phyloP scores from a whole-genome alignment of 2,113 vertebrate genomes.

The Chlorodrepanis virens region DNA sequence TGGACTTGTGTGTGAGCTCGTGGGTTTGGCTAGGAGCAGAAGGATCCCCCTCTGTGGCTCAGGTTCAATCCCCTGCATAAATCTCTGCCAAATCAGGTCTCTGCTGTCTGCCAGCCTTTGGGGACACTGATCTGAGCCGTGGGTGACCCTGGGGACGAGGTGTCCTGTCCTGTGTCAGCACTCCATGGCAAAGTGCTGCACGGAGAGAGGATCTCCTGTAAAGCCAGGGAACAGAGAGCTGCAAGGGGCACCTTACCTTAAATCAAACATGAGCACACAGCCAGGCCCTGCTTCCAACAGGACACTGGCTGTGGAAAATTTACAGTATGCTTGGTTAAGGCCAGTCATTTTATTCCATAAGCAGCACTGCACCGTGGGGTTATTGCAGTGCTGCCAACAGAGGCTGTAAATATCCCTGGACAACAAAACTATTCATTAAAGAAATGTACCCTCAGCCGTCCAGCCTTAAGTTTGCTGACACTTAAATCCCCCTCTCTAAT shows the following conservation, averaged over 20 bases:
- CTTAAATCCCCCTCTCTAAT: neutral
- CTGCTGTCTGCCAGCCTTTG: neutral
- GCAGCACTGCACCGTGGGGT: neutral
- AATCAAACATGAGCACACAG: neutral
- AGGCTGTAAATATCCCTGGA: slow-evolving; percentile 15
- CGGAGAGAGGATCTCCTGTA: neutral
- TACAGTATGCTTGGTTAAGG: slow-evolving; percentile 38
- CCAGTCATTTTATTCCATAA: neutral
- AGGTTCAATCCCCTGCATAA: neutral
- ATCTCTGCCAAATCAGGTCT: neutral
- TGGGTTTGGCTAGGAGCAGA: neutral
- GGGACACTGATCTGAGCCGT: fast-evolving
- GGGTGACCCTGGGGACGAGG: fast-evolving
- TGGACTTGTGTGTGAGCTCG: fast-evolving
- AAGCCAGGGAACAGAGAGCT: neutral
- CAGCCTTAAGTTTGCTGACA: neutral
- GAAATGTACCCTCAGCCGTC: neutral
- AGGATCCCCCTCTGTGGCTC: neutral
- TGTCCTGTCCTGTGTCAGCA: neutral
- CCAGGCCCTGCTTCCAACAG: neutral
- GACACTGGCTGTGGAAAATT: neutral
- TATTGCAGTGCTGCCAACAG: neutral
- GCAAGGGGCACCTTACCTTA: neutral
- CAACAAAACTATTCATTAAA: slow-evolving; percentile 34
- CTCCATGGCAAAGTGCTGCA: fast-evolving